Evolutionary conservation across 2,797 vertebrate species (phyloP).

Genomic region (Chaetodon trifasciatus): DNA sequence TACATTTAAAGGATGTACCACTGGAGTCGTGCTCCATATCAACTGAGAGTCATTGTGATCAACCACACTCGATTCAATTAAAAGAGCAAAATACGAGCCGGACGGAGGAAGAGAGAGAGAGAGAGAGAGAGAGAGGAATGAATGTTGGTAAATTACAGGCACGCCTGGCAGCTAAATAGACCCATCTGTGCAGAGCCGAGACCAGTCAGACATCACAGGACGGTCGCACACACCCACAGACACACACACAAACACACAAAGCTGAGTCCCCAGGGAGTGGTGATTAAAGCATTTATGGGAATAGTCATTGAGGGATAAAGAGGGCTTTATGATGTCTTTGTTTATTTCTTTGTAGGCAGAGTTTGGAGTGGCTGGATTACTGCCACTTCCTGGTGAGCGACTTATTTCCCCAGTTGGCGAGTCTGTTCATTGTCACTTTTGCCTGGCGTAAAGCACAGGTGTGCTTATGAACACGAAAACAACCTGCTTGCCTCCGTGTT

Average conservation of each 20-base stretch:
- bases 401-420: conserved; percentile 67
- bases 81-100: conserved; percentile 59
- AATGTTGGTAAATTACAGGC: conserved; percentile 82
- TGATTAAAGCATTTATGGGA: conserved; percentile 86
- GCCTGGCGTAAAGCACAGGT: conserved; percentile 66
- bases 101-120: conserved; percentile 34
- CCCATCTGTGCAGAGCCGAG: conserved; percentile 83
- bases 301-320: conserved; percentile 86
- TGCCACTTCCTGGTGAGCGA: conserved; percentile 76
- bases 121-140: conserved; percentile 50
- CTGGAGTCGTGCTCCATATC: conserved; percentile 14
- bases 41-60: conserved; percentile 42
- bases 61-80: conserved; percentile 62
- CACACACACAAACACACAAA: conserved; percentile 63
- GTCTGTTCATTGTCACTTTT: conserved; percentile 72
- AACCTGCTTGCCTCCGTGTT: conserved; percentile 41
- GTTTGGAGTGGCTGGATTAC: conserved; percentile 82
- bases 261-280: conserved; percentile 71
- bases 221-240: conserved; percentile 60
- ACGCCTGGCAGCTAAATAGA: conserved; percentile 82
- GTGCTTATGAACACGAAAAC: conserved; percentile 55
- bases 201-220: conserved; percentile 83
- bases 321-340: conserved; percentile 84
- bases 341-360: conserved; percentile 86
- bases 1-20: conserved; percentile 32